These are phyloP conservation scores for Rosalia funebris DNA, from an alignment of 2,888 invertebrate genomes.

Conservation along the genomic window DNA sequence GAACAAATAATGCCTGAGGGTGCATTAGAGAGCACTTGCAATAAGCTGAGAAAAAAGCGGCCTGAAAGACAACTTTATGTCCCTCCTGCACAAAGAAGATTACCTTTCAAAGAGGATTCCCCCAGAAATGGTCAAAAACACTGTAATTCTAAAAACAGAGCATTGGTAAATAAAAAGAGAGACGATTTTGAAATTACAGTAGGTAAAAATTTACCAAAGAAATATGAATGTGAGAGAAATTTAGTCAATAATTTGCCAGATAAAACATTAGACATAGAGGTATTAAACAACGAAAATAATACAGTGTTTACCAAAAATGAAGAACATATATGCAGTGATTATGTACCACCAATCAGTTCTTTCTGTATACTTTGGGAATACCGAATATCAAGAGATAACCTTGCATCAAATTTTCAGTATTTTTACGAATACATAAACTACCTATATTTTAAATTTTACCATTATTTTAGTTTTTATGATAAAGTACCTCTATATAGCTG, in stretches of 20 bases:
- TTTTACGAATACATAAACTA: conserved; percentile 1
- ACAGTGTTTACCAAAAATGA: neutral
- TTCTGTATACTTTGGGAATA: conserved; percentile 17
- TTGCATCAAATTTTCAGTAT: neutral
- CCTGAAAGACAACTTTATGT: conserved; percentile 61
- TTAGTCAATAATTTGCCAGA: neutral
- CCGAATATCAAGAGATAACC: conserved; percentile 3
- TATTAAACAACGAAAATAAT: conserved; percentile 1
- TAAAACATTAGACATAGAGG: neutral
- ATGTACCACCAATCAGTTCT: neutral
- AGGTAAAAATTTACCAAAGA: neutral
- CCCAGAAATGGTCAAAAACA: conserved; percentile 31
- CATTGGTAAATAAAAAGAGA: conserved; percentile 13
- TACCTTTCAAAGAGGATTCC: conserved; percentile 29
- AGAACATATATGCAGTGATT: neutral
- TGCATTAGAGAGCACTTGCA: conserved; percentile 32
- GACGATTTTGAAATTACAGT: conserved; percentile 14
- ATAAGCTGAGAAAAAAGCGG: conserved; percentile 48
- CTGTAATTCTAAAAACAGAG: conserved; percentile 27
- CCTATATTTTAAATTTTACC: conserved; percentile 4
- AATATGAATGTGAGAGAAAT: conserved; percentile 12
- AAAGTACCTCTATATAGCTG: conserved; percentile 17
- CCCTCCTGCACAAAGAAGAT: conserved; percentile 59
- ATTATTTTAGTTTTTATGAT: conserved; percentile 5
- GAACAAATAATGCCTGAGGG: conserved; percentile 38